phyloP scores from a whole-genome alignment of 2,888 invertebrate species.

The Prosapia bicincta region DNA sequence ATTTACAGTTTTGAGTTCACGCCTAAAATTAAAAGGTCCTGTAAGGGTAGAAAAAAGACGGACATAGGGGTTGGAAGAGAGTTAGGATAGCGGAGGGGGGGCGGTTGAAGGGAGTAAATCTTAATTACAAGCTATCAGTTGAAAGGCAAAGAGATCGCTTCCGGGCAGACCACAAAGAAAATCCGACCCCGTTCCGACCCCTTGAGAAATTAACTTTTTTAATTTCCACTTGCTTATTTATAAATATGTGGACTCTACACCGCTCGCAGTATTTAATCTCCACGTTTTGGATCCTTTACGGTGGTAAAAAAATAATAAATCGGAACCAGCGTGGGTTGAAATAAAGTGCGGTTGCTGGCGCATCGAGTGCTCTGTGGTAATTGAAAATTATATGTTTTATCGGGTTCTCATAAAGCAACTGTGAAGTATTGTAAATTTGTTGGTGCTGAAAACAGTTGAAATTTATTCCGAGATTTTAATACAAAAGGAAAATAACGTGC shows the following conservation, averaged over 20 bases:
- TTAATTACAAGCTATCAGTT: background rate
- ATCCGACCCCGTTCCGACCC: background rate
- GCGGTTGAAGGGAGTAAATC: background rate
- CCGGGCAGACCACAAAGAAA: background rate
- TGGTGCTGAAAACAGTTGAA: too few relatives aligned
- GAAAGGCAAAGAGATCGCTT: background rate
- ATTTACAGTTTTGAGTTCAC: too few relatives aligned
- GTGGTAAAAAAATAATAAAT: background rate
- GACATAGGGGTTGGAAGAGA: background rate
- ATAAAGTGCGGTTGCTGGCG: background rate
- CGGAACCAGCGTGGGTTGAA: background rate
- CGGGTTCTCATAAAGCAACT: background rate
- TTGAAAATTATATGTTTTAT: background rate
- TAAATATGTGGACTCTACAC: background rate
- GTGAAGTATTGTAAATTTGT: too few relatives aligned
- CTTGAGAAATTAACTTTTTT: constrained; percentile 1
- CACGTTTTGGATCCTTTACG: background rate
- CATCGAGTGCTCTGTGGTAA: too few relatives aligned
- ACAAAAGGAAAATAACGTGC: too few relatives aligned
- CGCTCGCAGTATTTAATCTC: background rate
- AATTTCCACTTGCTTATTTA: background rate
- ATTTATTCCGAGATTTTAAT: too few relatives aligned
- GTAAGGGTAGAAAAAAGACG: background rate
- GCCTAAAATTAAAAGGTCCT: too few relatives aligned
- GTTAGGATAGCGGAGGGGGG: background rate